Conservation (phyloP, 1,140 invertebrate genomes). For the Tetragnatha versicolor region DNA sequence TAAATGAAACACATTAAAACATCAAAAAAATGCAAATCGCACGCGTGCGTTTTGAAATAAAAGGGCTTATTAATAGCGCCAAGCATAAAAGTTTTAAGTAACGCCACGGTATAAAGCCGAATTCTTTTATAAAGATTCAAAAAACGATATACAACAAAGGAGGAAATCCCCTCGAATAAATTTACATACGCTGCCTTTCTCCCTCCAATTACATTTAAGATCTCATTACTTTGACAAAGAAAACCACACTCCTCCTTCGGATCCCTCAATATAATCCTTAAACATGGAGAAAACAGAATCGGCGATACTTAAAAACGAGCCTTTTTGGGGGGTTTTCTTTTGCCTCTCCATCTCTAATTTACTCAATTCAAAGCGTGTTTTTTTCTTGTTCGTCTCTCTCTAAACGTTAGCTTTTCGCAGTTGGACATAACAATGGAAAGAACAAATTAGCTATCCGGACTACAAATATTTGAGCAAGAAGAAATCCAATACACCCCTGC, state of each 20-base stretch:
- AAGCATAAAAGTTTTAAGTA: too few species aligned
- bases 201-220: background rate
- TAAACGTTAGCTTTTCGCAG: conserved; percentile 25
- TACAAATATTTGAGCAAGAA: conserved; percentile 36
- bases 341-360: background rate
- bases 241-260: background rate
- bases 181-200: conserved; percentile 24
- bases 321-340: conserved; percentile 12
- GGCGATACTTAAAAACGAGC: background rate
- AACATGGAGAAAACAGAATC: conserved; percentile 11
- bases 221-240: conserved; percentile 10
- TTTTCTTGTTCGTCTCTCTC: background rate
- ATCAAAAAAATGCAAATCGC: too few species aligned
- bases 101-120: too few species aligned
- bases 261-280: conserved; percentile 17
- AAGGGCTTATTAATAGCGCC: too few species aligned
- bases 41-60: too few species aligned
- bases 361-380: conserved; percentile 15
- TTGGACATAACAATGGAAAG: background rate
- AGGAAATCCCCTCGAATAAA: too few species aligned
- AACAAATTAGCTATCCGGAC: conserved; percentile 27
- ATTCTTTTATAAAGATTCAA: too few species aligned
- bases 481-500: conserved; percentile 7
- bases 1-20: too few species aligned
- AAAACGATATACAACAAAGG: too few species aligned